Percentiles rank a stretch among this genome's conserved stretches.
Evolutionary conservation across 2,888 invertebrate genomes (phyloP).

Genomic region (Coenonympha arcania): DNA sequence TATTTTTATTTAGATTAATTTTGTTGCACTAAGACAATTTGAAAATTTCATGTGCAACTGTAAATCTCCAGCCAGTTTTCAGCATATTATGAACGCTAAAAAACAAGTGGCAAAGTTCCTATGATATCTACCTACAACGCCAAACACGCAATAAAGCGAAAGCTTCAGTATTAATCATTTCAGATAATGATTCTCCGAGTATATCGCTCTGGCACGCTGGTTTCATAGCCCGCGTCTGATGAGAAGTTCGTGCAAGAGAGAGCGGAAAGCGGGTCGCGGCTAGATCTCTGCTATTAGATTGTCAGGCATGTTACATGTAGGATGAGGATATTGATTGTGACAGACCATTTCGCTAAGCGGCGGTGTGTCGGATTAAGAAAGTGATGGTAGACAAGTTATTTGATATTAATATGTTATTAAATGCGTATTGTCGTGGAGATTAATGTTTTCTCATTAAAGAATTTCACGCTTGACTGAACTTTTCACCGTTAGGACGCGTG

Average conservation of each 20-base stretch:
- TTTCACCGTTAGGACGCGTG: too few species aligned
- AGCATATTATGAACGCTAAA: too few species aligned
- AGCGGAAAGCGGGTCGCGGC: slow-evolving; percentile 68
- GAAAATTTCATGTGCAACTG: too few species aligned
- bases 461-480: neutral
- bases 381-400: slow-evolving; percentile 2
- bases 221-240: slow-evolving; percentile 41
- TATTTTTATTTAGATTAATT: too few species aligned
- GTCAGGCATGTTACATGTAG: slow-evolving; percentile 69
- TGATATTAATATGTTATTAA: slow-evolving; percentile 3
- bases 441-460: neutral
- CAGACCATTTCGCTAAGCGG: slow-evolving; percentile 47
- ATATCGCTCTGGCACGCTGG: slow-evolving; percentile 22
- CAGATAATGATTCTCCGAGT: too few species aligned
- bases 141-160: too few species aligned
- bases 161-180: too few species aligned
- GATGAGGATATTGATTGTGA: slow-evolving; percentile 69
- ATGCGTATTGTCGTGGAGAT: neutral
- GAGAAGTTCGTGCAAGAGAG: slow-evolving; percentile 67
- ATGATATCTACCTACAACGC: too few species aligned
- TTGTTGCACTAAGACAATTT: too few species aligned
- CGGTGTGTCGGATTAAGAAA: slow-evolving; percentile 12
- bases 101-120: too few species aligned
- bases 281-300: slow-evolving; percentile 69
- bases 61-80: too few species aligned